A percentile compares a stretch with the other conserved stretches of the same genome.
These are phyloP conservation scores for Dromaius novaehollandiae DNA, from an alignment of 2,113 vertebrate species.

Conservation along the genomic window DNA sequence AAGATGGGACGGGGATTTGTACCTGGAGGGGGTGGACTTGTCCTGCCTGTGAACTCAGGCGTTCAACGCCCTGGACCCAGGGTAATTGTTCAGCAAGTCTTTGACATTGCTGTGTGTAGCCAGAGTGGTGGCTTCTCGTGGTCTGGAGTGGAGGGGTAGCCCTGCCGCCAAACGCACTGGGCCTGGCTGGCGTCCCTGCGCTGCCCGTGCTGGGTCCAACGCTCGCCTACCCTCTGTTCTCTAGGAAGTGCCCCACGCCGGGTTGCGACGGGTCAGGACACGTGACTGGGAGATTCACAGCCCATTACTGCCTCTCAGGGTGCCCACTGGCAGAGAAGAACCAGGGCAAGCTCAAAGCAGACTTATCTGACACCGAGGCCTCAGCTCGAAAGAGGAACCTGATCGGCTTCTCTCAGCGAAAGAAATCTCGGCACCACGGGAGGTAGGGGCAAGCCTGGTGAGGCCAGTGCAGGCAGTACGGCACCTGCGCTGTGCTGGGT, in stretches of 20 bases:
- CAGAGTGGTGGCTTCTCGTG: accelerated
- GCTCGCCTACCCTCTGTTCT: neutral
- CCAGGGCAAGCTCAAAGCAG: constrained; percentile 90
- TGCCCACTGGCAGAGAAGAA: constrained; percentile 96
- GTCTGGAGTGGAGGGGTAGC: accelerated
- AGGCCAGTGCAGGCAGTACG: neutral
- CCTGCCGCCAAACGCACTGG: neutral
- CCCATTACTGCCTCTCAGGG: constrained; percentile 97
- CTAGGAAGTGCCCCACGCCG: constrained; percentile 96
- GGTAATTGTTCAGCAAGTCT: neutral
- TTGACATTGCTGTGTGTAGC: neutral
- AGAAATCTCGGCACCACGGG: constrained; percentile 93
- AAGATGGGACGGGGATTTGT: neutral
- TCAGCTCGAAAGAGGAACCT: constrained; percentile 85
- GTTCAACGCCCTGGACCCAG: accelerated
- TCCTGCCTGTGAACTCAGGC: neutral
- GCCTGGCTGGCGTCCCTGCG: accelerated
- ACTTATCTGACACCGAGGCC: constrained; percentile 88
- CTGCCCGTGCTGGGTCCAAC: neutral
- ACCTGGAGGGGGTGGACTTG: neutral
- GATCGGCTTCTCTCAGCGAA: constrained; percentile 87
- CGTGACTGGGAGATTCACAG: constrained; percentile 95
- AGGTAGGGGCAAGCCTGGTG: constrained; percentile 74
- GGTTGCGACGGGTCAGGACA: constrained; percentile 97
- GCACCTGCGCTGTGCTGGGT: neutral